phyloP scores from a whole-genome alignment of 2,888 invertebrate species.

The Pyrocoelia pectoralis region DNA sequence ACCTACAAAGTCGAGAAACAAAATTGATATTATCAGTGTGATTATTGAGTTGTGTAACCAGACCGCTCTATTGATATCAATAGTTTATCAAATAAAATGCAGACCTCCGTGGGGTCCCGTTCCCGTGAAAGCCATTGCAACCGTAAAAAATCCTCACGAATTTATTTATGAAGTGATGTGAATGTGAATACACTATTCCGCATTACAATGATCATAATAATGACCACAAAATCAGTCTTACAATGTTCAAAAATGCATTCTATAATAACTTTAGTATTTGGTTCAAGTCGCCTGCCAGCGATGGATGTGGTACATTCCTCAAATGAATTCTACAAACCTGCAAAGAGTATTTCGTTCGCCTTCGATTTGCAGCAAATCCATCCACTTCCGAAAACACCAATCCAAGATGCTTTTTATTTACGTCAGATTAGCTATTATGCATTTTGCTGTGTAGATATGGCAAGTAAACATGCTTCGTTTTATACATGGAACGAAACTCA shows the following conservation, averaged over 20 bases:
- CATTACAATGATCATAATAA: too few relatives aligned
- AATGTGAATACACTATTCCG: not conserved
- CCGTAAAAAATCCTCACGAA: not conserved
- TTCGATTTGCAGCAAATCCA: slow-evolving; percentile 19
- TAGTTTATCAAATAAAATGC: too few relatives aligned
- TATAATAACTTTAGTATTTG: not conserved
- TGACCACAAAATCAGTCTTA: not conserved
- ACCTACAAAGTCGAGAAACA: too few relatives aligned
- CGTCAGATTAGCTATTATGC: slow-evolving; percentile 16
- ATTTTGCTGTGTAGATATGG: slow-evolving; percentile 6
- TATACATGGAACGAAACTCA: slow-evolving; percentile 12
- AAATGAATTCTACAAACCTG: too few relatives aligned
- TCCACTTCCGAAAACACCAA: slow-evolving; percentile 13
- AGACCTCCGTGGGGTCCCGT: too few relatives aligned
- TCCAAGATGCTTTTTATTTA: slow-evolving; percentile 19
- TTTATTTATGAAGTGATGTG: not conserved
- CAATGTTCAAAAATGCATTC: not conserved
- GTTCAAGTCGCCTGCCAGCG: not conserved
- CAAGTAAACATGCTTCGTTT: slow-evolving; percentile 4
- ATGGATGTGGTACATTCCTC: not conserved
- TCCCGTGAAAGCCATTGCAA: not conserved
- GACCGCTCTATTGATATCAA: too few relatives aligned
- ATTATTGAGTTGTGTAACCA: too few relatives aligned
- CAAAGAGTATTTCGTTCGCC: not conserved
- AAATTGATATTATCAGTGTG: too few relatives aligned